Evolutionary conservation across 2,888 invertebrate genomes (phyloP).

Genomic region (Malacosoma neustria): DNA sequence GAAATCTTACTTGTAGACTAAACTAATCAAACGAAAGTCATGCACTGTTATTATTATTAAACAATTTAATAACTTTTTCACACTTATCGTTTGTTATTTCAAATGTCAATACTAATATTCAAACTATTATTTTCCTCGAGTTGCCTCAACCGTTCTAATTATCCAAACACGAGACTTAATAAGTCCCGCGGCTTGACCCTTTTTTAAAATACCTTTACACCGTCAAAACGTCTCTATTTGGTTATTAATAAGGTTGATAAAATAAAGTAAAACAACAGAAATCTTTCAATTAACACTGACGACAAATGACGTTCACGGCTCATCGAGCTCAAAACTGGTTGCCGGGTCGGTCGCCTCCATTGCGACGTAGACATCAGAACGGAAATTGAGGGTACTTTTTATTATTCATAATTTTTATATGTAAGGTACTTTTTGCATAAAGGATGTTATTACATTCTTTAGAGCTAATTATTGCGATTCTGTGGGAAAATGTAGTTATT

Average conservation of each 20-base stretch:
- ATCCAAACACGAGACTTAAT: not conserved
- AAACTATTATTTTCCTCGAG: not conserved
- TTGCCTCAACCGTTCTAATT: not conserved
- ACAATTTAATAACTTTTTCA: no score
- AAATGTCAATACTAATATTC: not conserved
- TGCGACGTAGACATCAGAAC: not conserved
- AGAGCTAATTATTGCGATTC: no score
- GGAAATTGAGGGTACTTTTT: not conserved
- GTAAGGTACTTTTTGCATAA: no score
- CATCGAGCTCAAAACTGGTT: constrained; percentile 24
- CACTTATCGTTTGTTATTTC: not conserved
- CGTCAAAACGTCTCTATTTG: constrained; percentile 25
- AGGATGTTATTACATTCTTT: no score
- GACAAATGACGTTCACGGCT: constrained; percentile 35
- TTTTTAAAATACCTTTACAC: constrained; percentile 22
- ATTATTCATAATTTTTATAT: no score
- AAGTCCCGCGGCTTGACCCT: constrained; percentile 15
- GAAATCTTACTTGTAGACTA: no score
- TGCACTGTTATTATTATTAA: no score
- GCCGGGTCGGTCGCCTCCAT: constrained; percentile 6
- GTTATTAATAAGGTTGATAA: constrained; percentile 14
- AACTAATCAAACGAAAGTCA: no score
- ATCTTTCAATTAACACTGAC: constrained; percentile 32
- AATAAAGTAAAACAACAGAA: constrained; percentile 20
- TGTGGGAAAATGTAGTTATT: no score